Conservation (phyloP, 1,140 invertebrate genomes). For the Macrobrachium rosenbergii region DNA sequence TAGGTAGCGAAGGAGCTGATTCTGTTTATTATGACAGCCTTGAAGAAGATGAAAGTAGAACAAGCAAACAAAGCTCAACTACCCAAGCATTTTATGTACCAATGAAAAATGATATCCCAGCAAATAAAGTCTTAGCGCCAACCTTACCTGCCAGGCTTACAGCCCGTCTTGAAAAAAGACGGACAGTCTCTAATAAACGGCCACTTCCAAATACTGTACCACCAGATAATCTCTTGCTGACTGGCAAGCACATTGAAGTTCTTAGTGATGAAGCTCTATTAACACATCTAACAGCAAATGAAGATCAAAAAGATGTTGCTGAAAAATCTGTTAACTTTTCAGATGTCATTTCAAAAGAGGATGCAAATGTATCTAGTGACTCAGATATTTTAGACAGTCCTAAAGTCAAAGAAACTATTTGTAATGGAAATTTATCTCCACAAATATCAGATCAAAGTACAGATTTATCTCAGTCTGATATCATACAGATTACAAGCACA, state of each 20-base stretch:
- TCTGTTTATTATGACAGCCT: conserved; percentile 62
- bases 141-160: conserved; percentile 38
- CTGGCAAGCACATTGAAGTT: conserved; percentile 23
- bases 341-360: background rate
- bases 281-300: background rate
- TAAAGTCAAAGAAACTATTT: background rate
- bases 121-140: background rate
- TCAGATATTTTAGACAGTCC: conserved; percentile 40
- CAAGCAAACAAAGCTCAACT: background rate
- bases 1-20: conserved; percentile 31
- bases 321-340: background rate
- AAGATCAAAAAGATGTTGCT: background rate
- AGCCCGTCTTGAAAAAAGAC: conserved; percentile 34
- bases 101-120: conserved; percentile 21
- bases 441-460: background rate
- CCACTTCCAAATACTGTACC: background rate
- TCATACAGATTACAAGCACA: background rate
- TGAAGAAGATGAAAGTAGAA: conserved; percentile 57
- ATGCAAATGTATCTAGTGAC: conserved; percentile 2
- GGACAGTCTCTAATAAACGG: conserved; percentile 1
- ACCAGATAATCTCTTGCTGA: conserved; percentile 13
- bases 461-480: background rate
- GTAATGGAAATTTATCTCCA: background rate
- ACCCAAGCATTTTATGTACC: conserved; percentile 53
- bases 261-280: conserved; percentile 10